Percentiles rank a stretch among this genome's conserved stretches.
Conservation (phyloP, 1,140 invertebrate genomes). For the Holotrichia oblita region DNA sequence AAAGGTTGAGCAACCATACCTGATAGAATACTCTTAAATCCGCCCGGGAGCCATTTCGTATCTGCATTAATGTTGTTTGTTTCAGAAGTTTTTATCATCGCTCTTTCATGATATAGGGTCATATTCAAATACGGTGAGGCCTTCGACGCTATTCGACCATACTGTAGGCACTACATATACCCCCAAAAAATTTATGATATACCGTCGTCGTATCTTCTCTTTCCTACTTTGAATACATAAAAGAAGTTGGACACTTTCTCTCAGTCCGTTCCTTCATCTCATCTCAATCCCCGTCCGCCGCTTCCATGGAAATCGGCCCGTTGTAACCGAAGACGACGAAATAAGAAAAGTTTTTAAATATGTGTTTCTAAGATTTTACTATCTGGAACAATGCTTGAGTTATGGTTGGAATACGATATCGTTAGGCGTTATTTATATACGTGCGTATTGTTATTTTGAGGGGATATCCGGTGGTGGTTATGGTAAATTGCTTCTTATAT, state of each 20-base stretch:
- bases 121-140: slow-evolving; percentile 38
- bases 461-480: neutral
- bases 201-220: slow-evolving; percentile 35
- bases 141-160: neutral
- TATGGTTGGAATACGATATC: neutral
- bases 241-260: slow-evolving; percentile 28
- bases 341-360: slow-evolving; percentile 36
- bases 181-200: slow-evolving; percentile 23
- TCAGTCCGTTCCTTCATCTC: neutral
- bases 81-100: slow-evolving; percentile 48
- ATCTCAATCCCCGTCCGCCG: neutral
- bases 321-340: neutral
- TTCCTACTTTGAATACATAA: slow-evolving; percentile 40
- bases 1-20: neutral
- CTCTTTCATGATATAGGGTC: slow-evolving; percentile 41
- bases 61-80: slow-evolving; percentile 49
- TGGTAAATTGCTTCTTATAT: too few species aligned
- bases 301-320: neutral
- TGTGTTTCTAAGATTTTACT: slow-evolving; percentile 29
- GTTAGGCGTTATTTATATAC: slow-evolving; percentile 14
- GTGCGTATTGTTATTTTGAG: neutral
- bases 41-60: slow-evolving; percentile 46
- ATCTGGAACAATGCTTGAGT: slow-evolving; percentile 15
- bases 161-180: neutral
- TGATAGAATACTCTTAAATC: slow-evolving; percentile 40